Evolutionary conservation across 2,888 invertebrate species (phyloP).

Genomic region (Sarcophaga caerulescens): DNA sequence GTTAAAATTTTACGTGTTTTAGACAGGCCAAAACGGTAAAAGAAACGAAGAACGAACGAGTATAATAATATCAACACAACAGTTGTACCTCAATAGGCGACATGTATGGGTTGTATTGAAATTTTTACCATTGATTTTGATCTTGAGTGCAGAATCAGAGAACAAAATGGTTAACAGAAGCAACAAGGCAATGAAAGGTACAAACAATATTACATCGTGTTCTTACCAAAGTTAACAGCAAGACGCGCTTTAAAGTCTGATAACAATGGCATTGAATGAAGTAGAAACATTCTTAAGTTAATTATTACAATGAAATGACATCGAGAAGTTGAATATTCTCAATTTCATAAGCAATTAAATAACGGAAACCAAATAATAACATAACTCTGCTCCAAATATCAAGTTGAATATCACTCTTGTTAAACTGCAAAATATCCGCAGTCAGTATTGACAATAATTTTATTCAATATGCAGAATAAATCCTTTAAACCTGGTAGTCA

Average conservation of each 20-base stretch:
- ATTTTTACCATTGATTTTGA: conserved; percentile 62
- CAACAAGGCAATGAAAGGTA: neutral
- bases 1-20: conserved; percentile 56
- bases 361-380: no score
- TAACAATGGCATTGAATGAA: neutral
- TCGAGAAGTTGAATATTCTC: no score
- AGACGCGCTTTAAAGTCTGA: neutral
- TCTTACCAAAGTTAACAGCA: neutral
- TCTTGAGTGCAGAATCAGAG: conserved; percentile 56
- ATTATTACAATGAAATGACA: no score
- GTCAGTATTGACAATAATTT: no score
- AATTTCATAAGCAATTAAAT: no score
- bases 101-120: conserved; percentile 42
- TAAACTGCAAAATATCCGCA: no score
- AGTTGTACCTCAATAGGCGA: conserved; percentile 9
- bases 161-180: conserved; percentile 3
- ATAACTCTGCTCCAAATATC: no score
- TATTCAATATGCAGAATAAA: no score
- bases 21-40: conserved; percentile 47
- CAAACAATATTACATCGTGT: neutral
- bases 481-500: no score
- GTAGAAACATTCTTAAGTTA: no score
- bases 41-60: conserved; percentile 3
- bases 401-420: no score
- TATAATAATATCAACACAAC: conserved; percentile 29